Evolutionary conservation across 2,113 vertebrate genomes (phyloP), one percentile per base, ranked within the genome.

Genomic region (Mugil cephalus): DNA sequence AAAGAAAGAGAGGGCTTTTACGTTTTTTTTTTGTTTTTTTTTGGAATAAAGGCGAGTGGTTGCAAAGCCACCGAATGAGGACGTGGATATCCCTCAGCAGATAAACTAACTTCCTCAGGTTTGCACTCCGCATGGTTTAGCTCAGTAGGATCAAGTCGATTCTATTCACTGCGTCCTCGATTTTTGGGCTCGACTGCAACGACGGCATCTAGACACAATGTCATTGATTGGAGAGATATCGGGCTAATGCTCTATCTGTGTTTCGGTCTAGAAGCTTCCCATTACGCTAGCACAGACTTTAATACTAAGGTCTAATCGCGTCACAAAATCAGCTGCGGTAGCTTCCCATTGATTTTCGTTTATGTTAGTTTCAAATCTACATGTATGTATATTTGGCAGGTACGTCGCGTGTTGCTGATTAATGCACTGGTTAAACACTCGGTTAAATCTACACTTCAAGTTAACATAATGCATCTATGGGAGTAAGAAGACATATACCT

Each of bases 361-460:
- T 43, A 40, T 77, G 64, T 74, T 86, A 80, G 67, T 77, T 79
- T 89, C 11, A 71, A 69, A 73, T 84, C 56, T 81, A 60, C 56
- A 74, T 76, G 59, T 51, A 18, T 75, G 45, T 21, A 76, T 88
- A 88, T 90, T 91, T 92, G 87, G 87, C 87, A 88, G 78, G 85
- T 72, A 73, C 59, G 74, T 84, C 69, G 69, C 52, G 74, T 64
- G 64, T 80, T 79, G 55, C 56, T 84, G 62, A 71, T 85, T 77
- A 85, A 87, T 80, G 81, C 79, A 84, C 81, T 85, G 79, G 72
- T 88, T 88, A 88, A 83, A 87, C 79, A 83, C 69, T 75, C 18
- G 1, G 85, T 80, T 82, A 79, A 80, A 77, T 86, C 82, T 81
- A 82, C 39, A 63, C n/a, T 83, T 76, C 45, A 59, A 80, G 63